Base-by-base conservation (phyloP, 64 coral and sea anemone species). In the Montipora sp. region DNA sequence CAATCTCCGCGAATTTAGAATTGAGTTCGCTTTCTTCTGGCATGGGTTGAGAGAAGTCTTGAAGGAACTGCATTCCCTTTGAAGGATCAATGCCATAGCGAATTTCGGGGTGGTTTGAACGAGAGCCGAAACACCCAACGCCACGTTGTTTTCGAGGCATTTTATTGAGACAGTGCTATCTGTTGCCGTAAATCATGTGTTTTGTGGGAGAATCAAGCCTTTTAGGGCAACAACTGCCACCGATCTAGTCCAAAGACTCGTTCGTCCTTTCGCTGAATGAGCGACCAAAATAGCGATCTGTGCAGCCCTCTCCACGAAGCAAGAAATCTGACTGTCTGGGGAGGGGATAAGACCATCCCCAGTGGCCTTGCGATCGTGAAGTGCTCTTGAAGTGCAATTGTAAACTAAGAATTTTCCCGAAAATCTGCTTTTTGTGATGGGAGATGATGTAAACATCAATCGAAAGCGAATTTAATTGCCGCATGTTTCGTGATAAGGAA, bases 11-110 rank as follows among this genome's bases (percentile, higher is more conserved):
- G 82, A 99, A 99, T 82, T 94, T 99, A 49, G 87, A 84, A 77
- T 99, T 99, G 53, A 99, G 98, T 91, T 99, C 98, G 68, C 92
- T 90, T 87, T 99, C 98, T 83, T 99, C 98, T 23, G 98, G 98
- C 98, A 99, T 99, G 44, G 98, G 98, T 47, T 89, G 43, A 14
- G 94, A 92, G 75, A 96, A 96, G 48, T 99, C 98, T 20, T 90
- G 95, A 88, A 99, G 86, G 14, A 89, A 68, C 27, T 99, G 98
- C 83, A 99, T 80, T 80, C 96, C 96, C 73, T 76, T 59, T 59
- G 92, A 87, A 88, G 76, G 75, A 61, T 96, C 90, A 46, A 99
- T 91, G 69, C 98, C 98, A 96, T 99, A 99, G 46, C 98, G 91
- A 89, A 99, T 99, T 87, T 99, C 95, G 43, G 91, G 98, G 78